Conservation (phyloP, 2,888 invertebrate species). For the Bimastos eiseni region DNA sequence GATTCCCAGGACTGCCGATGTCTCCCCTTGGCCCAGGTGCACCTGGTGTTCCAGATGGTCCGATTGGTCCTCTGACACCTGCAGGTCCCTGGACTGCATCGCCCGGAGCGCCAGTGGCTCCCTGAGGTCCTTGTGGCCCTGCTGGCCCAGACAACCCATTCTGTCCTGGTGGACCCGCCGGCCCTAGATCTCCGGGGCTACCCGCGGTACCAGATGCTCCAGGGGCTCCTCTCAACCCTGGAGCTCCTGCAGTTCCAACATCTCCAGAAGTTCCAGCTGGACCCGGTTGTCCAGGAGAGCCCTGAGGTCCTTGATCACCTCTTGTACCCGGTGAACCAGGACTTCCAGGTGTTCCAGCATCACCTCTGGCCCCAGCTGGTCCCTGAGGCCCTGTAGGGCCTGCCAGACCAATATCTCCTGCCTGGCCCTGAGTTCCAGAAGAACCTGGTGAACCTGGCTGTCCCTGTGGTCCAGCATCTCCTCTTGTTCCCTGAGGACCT, state of each 20-base stretch:
- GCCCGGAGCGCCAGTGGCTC: slow-evolving; percentile 35
- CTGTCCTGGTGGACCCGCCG: slow-evolving; percentile 36
- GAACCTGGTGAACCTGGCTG: slow-evolving; percentile 30
- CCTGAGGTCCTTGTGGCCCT: slow-evolving; percentile 62
- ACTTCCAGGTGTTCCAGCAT: slow-evolving; percentile 36
- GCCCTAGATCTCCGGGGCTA: slow-evolving; percentile 39
- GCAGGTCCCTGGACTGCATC: slow-evolving; percentile 33
- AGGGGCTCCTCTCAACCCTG: slow-evolving; percentile 45
- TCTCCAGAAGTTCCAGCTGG: slow-evolving; percentile 1
- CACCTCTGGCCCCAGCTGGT: slow-evolving; percentile 37
- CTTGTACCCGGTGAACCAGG: slow-evolving; percentile 32
- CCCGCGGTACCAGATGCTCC: slow-evolving; percentile 44
- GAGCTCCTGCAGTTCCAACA: neutral
- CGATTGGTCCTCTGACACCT: slow-evolving; percentile 31
- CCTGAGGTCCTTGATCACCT: slow-evolving; percentile 25
- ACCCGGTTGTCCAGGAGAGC: slow-evolving; percentile 31
- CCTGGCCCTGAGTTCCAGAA: slow-evolving; percentile 3
- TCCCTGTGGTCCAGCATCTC: slow-evolving; percentile 30
- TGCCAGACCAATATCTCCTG: slow-evolving; percentile 30
- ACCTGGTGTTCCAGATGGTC: slow-evolving; percentile 33
- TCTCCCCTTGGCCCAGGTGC: slow-evolving; percentile 30
- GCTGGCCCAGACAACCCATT: slow-evolving; percentile 55
- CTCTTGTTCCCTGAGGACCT: slow-evolving; percentile 34
- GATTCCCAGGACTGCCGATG: neutral
- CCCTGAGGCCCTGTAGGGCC: slow-evolving; percentile 38